Evolutionary conservation across 2,888 invertebrate genomes (phyloP), one percentile per base, ranked within the genome.

Genomic region (Andrena dorsata): DNA sequence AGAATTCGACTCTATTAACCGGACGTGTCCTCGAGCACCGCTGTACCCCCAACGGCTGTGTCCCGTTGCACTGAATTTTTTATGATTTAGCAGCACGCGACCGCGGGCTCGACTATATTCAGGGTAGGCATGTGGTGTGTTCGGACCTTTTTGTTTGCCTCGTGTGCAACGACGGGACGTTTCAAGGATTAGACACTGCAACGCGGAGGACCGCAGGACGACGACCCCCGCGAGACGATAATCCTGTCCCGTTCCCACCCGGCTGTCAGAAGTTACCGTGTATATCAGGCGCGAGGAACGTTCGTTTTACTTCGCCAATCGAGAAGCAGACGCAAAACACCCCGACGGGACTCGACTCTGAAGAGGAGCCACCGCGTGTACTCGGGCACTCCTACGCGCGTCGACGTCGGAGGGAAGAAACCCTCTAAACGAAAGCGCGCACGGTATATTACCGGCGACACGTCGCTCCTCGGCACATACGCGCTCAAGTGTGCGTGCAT

Each of bases 401-500:
- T 49, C 77, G 68, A 64, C 80, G 82, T 79, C 76, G 79, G 82
- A 83, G 88, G 83, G 85, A 88, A 82, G 88, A 88, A 88, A 85
- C 88, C 88, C 88, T 88, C 82, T 80, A 88, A 88, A 88, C 86
- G 86, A 83, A 86, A 86, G 82, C 85, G 85, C 85, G 82, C 82
- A 82, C 80, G 79, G 73, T 80, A 76, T 87, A 87, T 87, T 87
- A 87, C 70, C 85, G 87, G 73, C 78, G 87, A 83, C 83, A 85
- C 87, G 82, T 77, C 80, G 80, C 81, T 65, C 71, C 49, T 71
- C 77, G 69, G 68, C 64, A 74, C 69, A 74, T 70, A 76, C 66
- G 68, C 70, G 80, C 70, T 63, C 72, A 71, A 66, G 75, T 79
- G 69, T 74, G 75, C 60, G 51, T 41, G 66, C 53, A 60, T 60